Percentiles rank a stretch among this genome's conserved stretches.
Evolutionary conservation across 2,797 vertebrate species (phyloP).

Genomic region (Lacerta viridis): DNA sequence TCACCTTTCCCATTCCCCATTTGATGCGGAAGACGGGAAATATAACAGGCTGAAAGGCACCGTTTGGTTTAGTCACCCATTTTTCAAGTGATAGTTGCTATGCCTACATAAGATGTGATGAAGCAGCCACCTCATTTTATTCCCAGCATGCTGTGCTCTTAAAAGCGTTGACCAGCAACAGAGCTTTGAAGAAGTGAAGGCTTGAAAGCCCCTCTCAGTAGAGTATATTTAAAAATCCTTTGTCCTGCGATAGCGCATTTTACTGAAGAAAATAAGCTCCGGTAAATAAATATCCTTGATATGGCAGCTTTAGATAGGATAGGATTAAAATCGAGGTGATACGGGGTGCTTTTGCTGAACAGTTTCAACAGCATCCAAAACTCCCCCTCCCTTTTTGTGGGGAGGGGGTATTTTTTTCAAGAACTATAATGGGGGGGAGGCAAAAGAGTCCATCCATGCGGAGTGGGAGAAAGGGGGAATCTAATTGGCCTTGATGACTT

Average conservation of each 20-base stretch:
- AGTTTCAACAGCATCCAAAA: background rate
- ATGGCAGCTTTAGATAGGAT: background rate
- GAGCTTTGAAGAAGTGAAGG: background rate
- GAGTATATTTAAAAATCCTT: too few species aligned
- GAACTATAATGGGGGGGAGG: background rate
- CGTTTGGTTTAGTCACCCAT: constrained; percentile 59
- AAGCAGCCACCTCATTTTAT: constrained; percentile 30
- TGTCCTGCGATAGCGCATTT: background rate
- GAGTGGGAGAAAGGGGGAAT: background rate
- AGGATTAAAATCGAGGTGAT: background rate
- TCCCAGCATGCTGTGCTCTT: constrained; percentile 1
- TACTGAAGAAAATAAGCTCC: background rate
- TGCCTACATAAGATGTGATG: constrained; percentile 58
- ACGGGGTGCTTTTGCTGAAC: background rate
- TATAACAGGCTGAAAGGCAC: constrained; percentile 56
- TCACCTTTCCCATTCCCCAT: constrained; percentile 54
- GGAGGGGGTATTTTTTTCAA: background rate
- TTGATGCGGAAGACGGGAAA: constrained; percentile 64
- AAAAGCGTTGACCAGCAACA: background rate
- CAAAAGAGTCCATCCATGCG: background rate
- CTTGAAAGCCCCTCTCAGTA: background rate
- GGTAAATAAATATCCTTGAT: background rate
- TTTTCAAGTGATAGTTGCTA: constrained; percentile 67
- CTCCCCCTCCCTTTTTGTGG: too few species aligned
- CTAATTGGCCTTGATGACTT: background rate